Evolutionary conservation across 2,797 vertebrate species (phyloP), one percentile per base, ranked within the genome.

Genomic region (Pseudochirops corinnae): DNA sequence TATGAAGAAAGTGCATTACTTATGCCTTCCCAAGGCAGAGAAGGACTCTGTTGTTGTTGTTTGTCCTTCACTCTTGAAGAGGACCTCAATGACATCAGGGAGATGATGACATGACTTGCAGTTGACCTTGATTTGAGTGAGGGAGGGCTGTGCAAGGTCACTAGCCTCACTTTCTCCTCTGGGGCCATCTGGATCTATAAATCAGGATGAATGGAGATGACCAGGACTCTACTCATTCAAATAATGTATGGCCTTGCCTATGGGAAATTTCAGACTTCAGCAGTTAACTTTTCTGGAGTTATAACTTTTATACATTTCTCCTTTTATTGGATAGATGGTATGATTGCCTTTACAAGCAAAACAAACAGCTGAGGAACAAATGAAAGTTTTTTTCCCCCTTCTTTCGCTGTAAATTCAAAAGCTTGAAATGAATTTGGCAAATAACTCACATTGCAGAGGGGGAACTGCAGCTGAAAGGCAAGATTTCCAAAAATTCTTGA

Each of bases 351-450:
- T 97, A 93, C 90, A 96, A 96, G 97, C 82, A 97, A 97, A 98
- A 92, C 56, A 92, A 74, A 96, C 94, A 57, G 95, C 95, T 97
- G 96, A 96, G 82, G 92, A 98, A 95, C 56, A 90, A 97, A 57
- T 96, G 98, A 97, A 94, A 94, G 91, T 57, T 55, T 62, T 97
- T 91, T 60, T 12, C 0, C 67, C 67, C n/a, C 95, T 96, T 67
- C 95, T 97, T 56, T 96, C 95, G 96, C 92, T 98, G 95, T 96
- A 98, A 97, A 98, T 97, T 98, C 95, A 97, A 97, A 92, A 56
- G 91, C 94, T 97, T 96, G 95, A 92, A 95, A 96, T 96, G 97
- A 98, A 97, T 96, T 87, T 87, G 93, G 96, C 82, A 87, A 91
- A 96, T 95, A 96, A 98, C 67, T 60, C 52, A 29, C 18, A 53